Evolutionary conservation across 2,888 invertebrate species (phyloP), one percentile per base, ranked within the genome.

Genomic region (Dugesia japonica): DNA sequence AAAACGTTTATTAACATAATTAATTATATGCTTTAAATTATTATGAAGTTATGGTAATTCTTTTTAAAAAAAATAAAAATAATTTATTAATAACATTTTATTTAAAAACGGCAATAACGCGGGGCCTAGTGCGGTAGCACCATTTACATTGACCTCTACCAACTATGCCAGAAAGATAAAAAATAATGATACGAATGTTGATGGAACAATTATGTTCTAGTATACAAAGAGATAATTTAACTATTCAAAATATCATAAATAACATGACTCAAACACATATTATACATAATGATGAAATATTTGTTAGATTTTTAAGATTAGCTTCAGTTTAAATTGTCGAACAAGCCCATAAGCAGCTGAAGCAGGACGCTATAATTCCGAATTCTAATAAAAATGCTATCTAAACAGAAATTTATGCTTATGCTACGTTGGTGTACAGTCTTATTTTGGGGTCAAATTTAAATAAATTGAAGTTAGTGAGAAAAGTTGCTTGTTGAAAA

Each of bases 191-290:
- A 38, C 88, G 94, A 26, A 97, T 98, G 82, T 99, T 98, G 98
- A 91, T 95, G 20, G 89, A 88, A 79, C 89, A 94, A 82, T 92
- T 92, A 81, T 90, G 93, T 82, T 89, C 89, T 90, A 90, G 1
- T 80, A 79, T n/a, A 89, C 89, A 0, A 90, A 90, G 74, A 89
- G 91, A 71, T 92, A 92, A 82, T 89, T 38, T 7, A 17, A 38
- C n/a, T 1, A 76, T 76, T 28, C 31, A 76, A 23, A 76, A 13
- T 7, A 75, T 74, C 26, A 26, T 76, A 20, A 28, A 76, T 20
- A 31, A 94, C 85, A 93, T 98, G 94, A 94, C 94, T 84, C 88
- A 91, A 81, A 91, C 92, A 81, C 93, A 98, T 1, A 93, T 98
- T 78, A 87, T 95, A 75, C 95, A 95, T 85, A 94, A 94, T 0